Evolutionary conservation across 2,888 invertebrate genomes (phyloP), one percentile per base, ranked within the genome.

Genomic region (Hyposoter dolosus): DNA sequence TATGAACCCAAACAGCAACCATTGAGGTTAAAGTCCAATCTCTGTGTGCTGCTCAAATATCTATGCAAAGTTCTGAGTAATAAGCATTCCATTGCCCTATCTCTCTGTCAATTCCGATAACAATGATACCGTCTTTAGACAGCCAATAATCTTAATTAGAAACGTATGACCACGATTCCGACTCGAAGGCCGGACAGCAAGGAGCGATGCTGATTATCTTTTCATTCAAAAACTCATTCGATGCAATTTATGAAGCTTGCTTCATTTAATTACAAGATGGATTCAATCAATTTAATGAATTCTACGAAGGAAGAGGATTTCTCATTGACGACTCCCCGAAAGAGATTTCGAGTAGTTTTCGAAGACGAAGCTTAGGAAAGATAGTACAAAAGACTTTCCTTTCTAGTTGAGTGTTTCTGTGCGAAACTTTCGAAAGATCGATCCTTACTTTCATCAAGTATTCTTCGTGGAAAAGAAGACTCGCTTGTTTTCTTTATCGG

Each of bases 291-390:
- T 17, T 45, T 47, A 45, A 69, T 45, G 12, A 45, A 69, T 47
- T 47, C 23, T 10, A 4, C 1, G 28, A 15, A 28, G 17, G 45
- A 17, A 6, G 3, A n/a, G 28, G 5, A 23, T 32, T 35, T 35
- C 47, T 50, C 32, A 35, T 50, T 50, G 71, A 71, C 50, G 32
- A 28, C 47, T 10, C 50, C n/a, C 10, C 53, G 71, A 71, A 71
- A 50, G n/a, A n/a, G 32, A n/a, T 71, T 50, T 35, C 32, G 50
- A 71, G 50, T 47, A 71, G 28, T 71, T 71, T 47, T 50, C n/a
- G 12, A 17, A 50, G 45, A 17, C 32, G 32, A 1, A 50, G 47
- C 71, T 71, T 71, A 32, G 28, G 17, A 17, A 28, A 32, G 40
- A 35, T 3, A 5, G 10, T 71, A 47, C 47, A 71, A 71, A 50